Conservation (phyloP, 2,888 invertebrate genomes). For the Andrena fulva region DNA sequence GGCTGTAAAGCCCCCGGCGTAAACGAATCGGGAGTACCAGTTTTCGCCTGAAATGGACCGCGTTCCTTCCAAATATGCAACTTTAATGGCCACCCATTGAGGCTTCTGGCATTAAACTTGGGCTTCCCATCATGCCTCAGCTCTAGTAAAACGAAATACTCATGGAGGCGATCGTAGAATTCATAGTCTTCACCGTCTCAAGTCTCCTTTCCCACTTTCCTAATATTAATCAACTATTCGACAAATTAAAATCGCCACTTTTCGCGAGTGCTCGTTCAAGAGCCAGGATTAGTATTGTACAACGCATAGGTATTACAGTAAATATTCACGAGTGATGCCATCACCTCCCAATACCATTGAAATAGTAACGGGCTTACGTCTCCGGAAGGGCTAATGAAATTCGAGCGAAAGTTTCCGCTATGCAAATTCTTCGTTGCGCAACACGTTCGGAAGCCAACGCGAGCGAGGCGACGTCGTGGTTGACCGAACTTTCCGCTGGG, state of each 20-base stretch:
- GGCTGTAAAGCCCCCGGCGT: conserved; percentile 56
- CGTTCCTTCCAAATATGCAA: conserved; percentile 53
- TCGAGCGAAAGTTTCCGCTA: not conserved
- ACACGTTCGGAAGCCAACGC: not conserved
- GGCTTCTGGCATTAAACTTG: conserved; percentile 37
- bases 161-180: too few relatives aligned
- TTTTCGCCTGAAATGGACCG: conserved; percentile 37
- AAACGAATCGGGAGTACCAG: conserved; percentile 51
- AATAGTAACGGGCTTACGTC: too few relatives aligned
- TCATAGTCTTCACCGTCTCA: not conserved
- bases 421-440: not conserved
- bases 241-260: too few relatives aligned
- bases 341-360: too few relatives aligned
- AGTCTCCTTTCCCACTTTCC: too few relatives aligned
- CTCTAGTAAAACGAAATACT: too few relatives aligned
- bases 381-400: too few relatives aligned
- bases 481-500: not conserved
- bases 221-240: too few relatives aligned
- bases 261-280: too few relatives aligned
- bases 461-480: not conserved
- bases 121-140: not conserved
- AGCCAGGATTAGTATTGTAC: too few relatives aligned
- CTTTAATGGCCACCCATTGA: conserved; percentile 36
- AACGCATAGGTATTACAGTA: too few relatives aligned
- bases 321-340: too few relatives aligned